Evolutionary conservation across 2,113 vertebrate species (phyloP), one percentile per base, ranked within the genome.

Genomic region (Danio rerio): DNA sequence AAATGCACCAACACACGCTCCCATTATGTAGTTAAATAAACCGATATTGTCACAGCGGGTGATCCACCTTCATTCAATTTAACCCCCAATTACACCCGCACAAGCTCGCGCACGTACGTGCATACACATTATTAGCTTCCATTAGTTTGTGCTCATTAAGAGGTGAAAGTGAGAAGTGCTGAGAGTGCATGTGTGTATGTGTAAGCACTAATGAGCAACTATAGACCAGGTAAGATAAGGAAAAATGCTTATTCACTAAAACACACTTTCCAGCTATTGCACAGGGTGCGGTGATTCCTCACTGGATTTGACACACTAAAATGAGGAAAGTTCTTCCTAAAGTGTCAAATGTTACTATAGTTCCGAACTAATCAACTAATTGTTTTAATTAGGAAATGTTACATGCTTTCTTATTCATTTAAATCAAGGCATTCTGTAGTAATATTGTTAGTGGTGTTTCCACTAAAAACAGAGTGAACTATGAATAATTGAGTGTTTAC

Each of bases 41-140:
- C 78, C 58, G 47, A 45, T 68, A 65, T 69, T 68, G 58, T 75
- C 75, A 80, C 81, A 80, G 81, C 70, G 5, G 84, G 84, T 83
- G 50, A 55, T 75, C 53, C 76, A 83, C 58, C 71, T 80, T 85
- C 78, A 80, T 85, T 80, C 42, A 74, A 85, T 82, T 85, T 79
- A 82, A 61, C 61, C 47, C 45, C 31, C 68, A 78, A 78, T 78
- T 72, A 58, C 78, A 53, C 78, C 15, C 62, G 9, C 71, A 69
- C 62, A 81, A 56, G 65, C 47, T 31, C 47, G 45, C 31, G 53
- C 80, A 21, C 50, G 53, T 73, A 56, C 73, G 50, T 73, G 78
- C 73, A 81, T 49, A 43, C 50, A 65, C 68, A 43, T 56, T 81
- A 85, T 78, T 85, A 77, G n/a, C 42, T 65, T 20, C 52, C 50